These are phyloP conservation scores for Zaprionus obscuricornis DNA, from an alignment of 2,888 invertebrate genomes.

Conservation along the genomic window DNA sequence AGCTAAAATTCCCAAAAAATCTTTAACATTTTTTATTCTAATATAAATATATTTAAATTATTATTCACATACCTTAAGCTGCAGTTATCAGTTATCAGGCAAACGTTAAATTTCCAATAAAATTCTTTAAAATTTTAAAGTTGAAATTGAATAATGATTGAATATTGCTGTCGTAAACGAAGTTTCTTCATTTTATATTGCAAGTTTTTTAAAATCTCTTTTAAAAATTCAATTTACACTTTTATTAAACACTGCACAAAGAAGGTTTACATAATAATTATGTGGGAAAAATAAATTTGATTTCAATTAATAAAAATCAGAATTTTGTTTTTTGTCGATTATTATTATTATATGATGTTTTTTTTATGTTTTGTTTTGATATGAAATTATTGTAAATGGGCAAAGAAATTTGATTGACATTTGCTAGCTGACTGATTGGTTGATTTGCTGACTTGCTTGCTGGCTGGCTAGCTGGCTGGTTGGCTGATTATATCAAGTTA, in stretches of 20 bases:
- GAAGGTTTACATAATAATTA: constrained; percentile 1
- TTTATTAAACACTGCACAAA: constrained; percentile 14
- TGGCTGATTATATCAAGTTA: constrained; percentile 44
- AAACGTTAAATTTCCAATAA: too few relatives aligned
- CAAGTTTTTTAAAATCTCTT: not conserved
- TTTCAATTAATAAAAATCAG: not conserved
- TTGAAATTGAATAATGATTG: too few relatives aligned
- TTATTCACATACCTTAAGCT: too few relatives aligned
- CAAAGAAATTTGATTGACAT: not conserved
- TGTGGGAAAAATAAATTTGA: not conserved
- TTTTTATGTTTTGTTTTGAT: constrained; percentile 19
- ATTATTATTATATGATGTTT: constrained; percentile 4
- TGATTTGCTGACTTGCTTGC: too few relatives aligned
- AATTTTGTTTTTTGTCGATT: not conserved
- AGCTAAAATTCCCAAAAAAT: too few relatives aligned
- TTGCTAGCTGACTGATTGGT: constrained; percentile 32
- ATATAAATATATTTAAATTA: too few relatives aligned
- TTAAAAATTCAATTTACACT: not conserved
- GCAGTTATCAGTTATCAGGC: too few relatives aligned
- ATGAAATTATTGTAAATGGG: constrained; percentile 38
- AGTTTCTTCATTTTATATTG: constrained; percentile 45
- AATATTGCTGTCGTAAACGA: constrained; percentile 35
- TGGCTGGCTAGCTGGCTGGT: too few relatives aligned
- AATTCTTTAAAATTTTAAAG: too few relatives aligned
- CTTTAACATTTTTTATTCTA: too few relatives aligned